Conservation (phyloP, 2,113 vertebrate genomes). For the Lampris megalopsis region DNA sequence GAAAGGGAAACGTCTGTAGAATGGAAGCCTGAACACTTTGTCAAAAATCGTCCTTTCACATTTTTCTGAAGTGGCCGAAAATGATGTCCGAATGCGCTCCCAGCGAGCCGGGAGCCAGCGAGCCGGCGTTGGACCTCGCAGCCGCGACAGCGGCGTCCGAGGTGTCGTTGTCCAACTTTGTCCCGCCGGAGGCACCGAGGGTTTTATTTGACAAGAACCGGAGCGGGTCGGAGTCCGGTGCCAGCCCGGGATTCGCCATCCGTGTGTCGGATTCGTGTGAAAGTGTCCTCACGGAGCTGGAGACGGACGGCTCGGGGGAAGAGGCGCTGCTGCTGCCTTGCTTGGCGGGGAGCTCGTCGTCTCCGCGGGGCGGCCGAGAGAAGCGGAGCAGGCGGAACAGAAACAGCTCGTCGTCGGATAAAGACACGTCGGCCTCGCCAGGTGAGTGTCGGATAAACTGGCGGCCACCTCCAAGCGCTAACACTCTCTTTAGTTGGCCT, state of each 20-base stretch:
- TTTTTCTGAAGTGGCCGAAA: conserved; percentile 22
- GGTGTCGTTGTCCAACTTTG: conserved; percentile 62
- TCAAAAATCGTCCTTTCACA: background rate
- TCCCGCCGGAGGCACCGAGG: conserved; percentile 33
- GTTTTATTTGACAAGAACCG: conserved; percentile 63
- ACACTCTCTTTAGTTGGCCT: too few relatives aligned
- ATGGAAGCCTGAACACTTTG: conserved; percentile 52
- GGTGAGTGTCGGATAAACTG: conserved; percentile 59
- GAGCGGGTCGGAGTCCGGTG: conserved; percentile 26
- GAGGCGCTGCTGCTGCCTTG: conserved; percentile 80
- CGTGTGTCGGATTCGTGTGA: conserved; percentile 79
- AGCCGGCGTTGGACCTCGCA: conserved; percentile 48
- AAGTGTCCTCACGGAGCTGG: conserved; percentile 82
- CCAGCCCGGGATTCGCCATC: conserved; percentile 79
- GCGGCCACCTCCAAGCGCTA: background rate
- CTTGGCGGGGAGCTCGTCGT: conserved; percentile 65
- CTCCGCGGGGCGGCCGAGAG: conserved; percentile 62
- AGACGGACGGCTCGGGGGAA: conserved; percentile 80
- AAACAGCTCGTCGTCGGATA: conserved; percentile 82
- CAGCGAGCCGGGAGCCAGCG: conserved; percentile 62
- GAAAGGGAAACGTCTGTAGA: background rate
- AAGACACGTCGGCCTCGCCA: conserved; percentile 78
- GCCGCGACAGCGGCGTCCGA: conserved; percentile 31
- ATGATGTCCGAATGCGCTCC: conserved; percentile 84
- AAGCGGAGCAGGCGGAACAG: conserved; percentile 70